These are phyloP conservation scores for Xenotilapia longispinis DNA, from an alignment of 2,113 vertebrate genomes.

Conservation along the genomic window DNA sequence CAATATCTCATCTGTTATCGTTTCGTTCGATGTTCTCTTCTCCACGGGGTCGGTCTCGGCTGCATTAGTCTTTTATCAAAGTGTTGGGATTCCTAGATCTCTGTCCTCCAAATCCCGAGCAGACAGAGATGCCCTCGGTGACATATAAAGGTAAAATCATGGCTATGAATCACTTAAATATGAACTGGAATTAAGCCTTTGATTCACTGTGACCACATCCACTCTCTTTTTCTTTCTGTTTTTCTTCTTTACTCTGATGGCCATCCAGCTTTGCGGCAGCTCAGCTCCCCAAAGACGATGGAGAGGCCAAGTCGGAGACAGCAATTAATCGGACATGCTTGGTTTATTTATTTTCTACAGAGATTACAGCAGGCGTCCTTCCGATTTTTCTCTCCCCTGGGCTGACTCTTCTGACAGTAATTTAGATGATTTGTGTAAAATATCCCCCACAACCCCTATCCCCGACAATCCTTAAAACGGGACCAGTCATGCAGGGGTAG, in stretches of 20 bases:
- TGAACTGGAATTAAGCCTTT: background rate
- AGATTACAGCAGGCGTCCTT: slow-evolving; percentile 28
- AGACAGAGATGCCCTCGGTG: background rate
- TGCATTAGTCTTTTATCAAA: slow-evolving; percentile 24
- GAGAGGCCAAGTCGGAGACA: slow-evolving; percentile 18
- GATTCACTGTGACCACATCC: background rate
- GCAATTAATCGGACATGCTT: slow-evolving; percentile 59
- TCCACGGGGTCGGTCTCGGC: background rate
- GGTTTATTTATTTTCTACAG: slow-evolving; percentile 45
- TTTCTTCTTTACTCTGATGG: slow-evolving; percentile 5
- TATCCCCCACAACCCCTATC: background rate
- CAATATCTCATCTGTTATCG: slow-evolving; percentile 54
- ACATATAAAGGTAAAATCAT: background rate
- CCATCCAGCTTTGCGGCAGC: slow-evolving; percentile 28
- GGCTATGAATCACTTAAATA: slow-evolving; percentile 9
- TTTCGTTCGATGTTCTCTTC: slow-evolving; percentile 4
- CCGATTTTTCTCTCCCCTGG: background rate
- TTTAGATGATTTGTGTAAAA: slow-evolving; percentile 41
- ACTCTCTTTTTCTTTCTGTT: background rate
- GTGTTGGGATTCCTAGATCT: background rate
- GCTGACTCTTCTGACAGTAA: slow-evolving; percentile 3
- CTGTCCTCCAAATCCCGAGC: background rate
- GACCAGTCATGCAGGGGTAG: background rate
- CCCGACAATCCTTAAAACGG: background rate
- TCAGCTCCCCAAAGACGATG: slow-evolving; percentile 2